Evolutionary conservation across 2,113 vertebrate genomes (phyloP), one percentile per base, ranked within the genome.

Genomic region (Sitta europaea): DNA sequence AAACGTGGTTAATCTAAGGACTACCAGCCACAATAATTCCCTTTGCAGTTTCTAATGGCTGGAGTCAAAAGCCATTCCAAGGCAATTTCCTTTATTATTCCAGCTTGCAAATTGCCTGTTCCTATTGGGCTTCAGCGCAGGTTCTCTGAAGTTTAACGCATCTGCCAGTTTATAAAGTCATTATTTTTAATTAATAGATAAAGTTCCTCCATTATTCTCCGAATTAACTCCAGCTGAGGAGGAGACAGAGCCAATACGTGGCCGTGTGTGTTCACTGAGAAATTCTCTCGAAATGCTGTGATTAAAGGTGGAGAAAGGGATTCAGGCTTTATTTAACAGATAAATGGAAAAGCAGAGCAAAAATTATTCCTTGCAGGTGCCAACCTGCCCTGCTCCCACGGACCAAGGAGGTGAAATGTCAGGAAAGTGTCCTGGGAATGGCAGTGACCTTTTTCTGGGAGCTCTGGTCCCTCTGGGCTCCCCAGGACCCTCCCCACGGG

Each of bases 101-200:
- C 81, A 71, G 63, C 77, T 70, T 90, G 63, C 57, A 92, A 94
- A 97, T 91, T 96, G 73, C 58, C 80, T 94, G 33, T 45, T 90
- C 80, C 70, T 95, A 65, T 67, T 83, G 80, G 78, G 57, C 74
- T 92, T 62, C 71, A 59, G 18, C 29, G 68, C 63, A 86, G 92
- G 48, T 53, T 86, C 93, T 88, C 73, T 33, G 9, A 94, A 96
- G 70, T 96, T 90, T 86, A 95, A 92, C 67, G 84, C 83, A 93
- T 91, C 74, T 75, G 67, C 92, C 91, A 75, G 84, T 96, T 91
- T 91, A 75, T 88, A 76, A 93, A 96, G 93, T 96, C 93, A 91
- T 97, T 97, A 96, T 83, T 92, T 96, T 96, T 97, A 96, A 97
- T 97, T 96, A 97, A 96, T 92, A 96, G 95, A 93, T 96, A 95